These are phyloP conservation scores for Labeo rohita DNA, from an alignment of 2,113 vertebrate genomes.

Conservation along the genomic window DNA sequence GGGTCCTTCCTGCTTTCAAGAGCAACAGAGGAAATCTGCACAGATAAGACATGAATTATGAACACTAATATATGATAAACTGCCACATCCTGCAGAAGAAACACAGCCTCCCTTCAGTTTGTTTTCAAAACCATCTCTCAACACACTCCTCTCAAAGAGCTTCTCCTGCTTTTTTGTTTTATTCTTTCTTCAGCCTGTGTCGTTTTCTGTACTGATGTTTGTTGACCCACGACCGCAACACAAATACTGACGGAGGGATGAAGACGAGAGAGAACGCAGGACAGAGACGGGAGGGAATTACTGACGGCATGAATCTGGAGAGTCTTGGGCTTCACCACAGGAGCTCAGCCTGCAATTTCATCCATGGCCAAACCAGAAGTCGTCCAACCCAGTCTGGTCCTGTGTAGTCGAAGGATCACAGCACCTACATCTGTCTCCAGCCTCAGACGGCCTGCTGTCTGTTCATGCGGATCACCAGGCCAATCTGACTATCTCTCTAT, in stretches of 20 bases:
- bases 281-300: background rate
- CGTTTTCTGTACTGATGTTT: background rate
- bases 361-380: conserved; percentile 43
- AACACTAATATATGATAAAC: background rate
- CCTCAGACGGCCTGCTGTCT: background rate
- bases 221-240: conserved; percentile 17
- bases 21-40: conserved; percentile 2
- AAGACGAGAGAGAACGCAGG: background rate
- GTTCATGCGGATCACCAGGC: background rate
- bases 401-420: background rate
- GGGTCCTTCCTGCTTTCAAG: background rate
- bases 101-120: background rate
- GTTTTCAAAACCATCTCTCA: background rate
- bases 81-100: conserved; percentile 8
- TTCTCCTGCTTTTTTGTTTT: background rate
- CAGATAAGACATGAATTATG: conserved; percentile 12
- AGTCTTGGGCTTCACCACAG: conserved; percentile 36
- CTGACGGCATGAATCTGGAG: conserved; percentile 1
- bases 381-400: background rate
- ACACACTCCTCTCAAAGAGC: background rate
- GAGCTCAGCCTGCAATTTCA: conserved; percentile 49
- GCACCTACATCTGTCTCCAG: background rate
- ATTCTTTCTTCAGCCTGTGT: conserved; percentile 5
- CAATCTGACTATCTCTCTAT: background rate
- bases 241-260: conserved; percentile 7